Conservation (phyloP, 2,888 invertebrate species). For the Trichogramma evanescens region DNA sequence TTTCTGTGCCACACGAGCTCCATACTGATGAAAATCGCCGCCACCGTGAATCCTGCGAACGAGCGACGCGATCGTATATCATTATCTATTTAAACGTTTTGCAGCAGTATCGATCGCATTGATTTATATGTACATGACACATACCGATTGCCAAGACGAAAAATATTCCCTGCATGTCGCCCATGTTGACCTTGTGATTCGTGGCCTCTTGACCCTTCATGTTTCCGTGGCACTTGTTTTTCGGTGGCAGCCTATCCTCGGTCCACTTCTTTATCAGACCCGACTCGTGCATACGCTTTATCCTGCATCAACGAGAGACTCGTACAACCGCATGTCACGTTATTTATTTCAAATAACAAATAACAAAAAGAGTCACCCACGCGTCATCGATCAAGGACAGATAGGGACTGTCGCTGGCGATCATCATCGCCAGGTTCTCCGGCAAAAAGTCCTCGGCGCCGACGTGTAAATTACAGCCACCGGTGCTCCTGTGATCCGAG, state of each 20-base stretch:
- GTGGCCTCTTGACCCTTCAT: constrained; percentile 60
- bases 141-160: constrained; percentile 74
- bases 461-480: constrained; percentile 68
- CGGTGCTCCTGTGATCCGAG: constrained; percentile 50
- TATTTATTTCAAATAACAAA: not conserved
- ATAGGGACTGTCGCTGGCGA: constrained; percentile 72
- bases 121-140: not conserved
- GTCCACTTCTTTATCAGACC: constrained; percentile 82
- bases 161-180: constrained; percentile 91
- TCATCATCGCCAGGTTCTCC: constrained; percentile 71
- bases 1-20: constrained; percentile 50
- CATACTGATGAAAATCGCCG: constrained; percentile 46
- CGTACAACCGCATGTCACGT: not conserved
- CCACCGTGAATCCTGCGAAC: constrained; percentile 50
- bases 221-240: constrained; percentile 70
- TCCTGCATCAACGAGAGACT: constrained; percentile 48
- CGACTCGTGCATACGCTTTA: constrained; percentile 73
- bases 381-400: constrained; percentile 68
- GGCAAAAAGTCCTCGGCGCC: constrained; percentile 71
- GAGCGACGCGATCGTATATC: constrained; percentile 11
- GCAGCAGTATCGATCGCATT: not conserved
- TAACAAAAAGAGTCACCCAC: constrained; percentile 50
- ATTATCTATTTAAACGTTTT: not conserved
- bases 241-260: constrained; percentile 66
- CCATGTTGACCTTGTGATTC: constrained; percentile 80